Conservation (phyloP, 2,888 invertebrate species). For the Andricus quercusramuli region DNA sequence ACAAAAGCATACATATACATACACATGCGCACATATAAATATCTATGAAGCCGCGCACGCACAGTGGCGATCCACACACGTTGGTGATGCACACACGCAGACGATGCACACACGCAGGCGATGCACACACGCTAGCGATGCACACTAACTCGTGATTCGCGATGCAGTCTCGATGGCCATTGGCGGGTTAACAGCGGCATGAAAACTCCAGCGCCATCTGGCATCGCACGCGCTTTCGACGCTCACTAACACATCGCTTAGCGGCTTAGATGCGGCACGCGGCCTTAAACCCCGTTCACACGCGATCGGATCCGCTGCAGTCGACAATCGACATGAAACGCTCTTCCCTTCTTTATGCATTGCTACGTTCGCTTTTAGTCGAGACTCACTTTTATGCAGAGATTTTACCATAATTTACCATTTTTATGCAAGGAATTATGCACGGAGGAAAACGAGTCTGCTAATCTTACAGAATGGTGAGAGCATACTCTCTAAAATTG, state of each 20-base stretch:
- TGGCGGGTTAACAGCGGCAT: slow-evolving; percentile 34
- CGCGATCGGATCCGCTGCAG: neutral
- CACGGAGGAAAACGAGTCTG: neutral
- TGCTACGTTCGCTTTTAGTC: neutral
- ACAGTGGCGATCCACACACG: slow-evolving; percentile 42
- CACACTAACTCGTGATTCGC: slow-evolving; percentile 42
- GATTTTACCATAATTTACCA: neutral
- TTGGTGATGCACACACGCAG: slow-evolving; percentile 34
- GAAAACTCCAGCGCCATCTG: slow-evolving; percentile 59
- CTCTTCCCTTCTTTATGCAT: neutral
- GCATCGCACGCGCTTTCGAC: slow-evolving; percentile 46
- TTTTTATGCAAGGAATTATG: neutral
- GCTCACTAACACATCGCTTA: slow-evolving; percentile 49
- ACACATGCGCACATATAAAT: slow-evolving; percentile 45
- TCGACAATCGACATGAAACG: neutral
- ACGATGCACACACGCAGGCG: slow-evolving; percentile 45
- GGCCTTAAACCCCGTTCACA: slow-evolving; percentile 21
- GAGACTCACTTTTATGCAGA: neutral
- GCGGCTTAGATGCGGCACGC: slow-evolving; percentile 22
- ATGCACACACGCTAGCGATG: slow-evolving; percentile 45
- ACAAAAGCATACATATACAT: slow-evolving; percentile 33
- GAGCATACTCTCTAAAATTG: too few relatives aligned
- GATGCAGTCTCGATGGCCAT: neutral
- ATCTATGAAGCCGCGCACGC: slow-evolving; percentile 55
- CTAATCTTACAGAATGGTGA: too few relatives aligned